Base-by-base conservation (phyloP, 2,888 invertebrate genomes). In the Zootermopsis nevadensis region DNA sequence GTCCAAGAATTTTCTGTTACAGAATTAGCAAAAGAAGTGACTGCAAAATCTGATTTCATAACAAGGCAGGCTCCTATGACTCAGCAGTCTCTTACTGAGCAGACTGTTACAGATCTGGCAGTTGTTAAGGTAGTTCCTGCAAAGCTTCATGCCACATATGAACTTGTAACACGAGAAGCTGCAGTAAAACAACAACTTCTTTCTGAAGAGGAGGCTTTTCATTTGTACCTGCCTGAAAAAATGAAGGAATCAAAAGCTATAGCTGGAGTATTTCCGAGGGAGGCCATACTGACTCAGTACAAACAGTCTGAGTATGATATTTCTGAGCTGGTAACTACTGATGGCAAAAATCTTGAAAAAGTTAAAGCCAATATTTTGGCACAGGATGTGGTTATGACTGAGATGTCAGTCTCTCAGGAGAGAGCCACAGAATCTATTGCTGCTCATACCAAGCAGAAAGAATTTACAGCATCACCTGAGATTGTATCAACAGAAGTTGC, bases 401-500 rank as follows among this genome's bases (percentile, higher is more conserved):
- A 69, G 33, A 31, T 69, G 69, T 33, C 69, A 0, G 19, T 69
- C 27, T 69, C 69, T 69, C 31, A 69, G 15, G 69, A 69, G 27
- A 33, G 33, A 1, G 31, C 69, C 19, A 19, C 19, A 33, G 69
- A 69, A 31, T 69, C 33, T 33, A 27, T 27, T 60, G 6, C 69
- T 30, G 22, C 69, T 33, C 31, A 69, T 22, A 31, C 19, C 4
- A 69, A 69, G 19, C 15, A 24, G 27, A 24, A 7, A 24, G 42
- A 38, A 24, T 24, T n/a, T 3, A 38, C 22, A 7, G 38, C 74
- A 74, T n/a, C 38, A 12, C 35, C 74, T 30, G n/a, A 74, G n/a
- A 8, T 38, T 24, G 33, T n/a, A 33, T 22, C 77, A 31, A 81
- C 69, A 66, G 80, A 83, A 66, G 69, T 81, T 6, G 83, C 81